These are phyloP conservation scores for Hedychridium roseum DNA, from an alignment of 2,888 invertebrate species.

Conservation along the genomic window DNA sequence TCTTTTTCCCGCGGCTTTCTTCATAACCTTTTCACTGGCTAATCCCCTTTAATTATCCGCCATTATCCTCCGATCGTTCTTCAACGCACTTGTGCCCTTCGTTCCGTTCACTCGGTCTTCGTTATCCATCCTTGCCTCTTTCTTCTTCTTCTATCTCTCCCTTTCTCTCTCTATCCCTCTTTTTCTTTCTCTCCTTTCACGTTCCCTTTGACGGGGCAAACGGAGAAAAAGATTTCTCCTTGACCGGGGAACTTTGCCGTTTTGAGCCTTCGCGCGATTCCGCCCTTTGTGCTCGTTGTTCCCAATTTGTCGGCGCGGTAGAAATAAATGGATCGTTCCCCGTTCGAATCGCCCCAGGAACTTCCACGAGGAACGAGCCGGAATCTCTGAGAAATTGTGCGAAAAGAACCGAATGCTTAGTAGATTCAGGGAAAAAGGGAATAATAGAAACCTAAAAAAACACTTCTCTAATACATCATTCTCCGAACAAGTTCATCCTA, in stretches of 20 bases:
- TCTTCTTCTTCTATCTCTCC: slow-evolving; percentile 1
- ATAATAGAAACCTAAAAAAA: too few species aligned
- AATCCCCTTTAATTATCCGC: slow-evolving; percentile 37
- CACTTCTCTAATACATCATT: too few species aligned
- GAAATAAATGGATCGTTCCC: too few species aligned
- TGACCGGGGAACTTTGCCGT: not conserved
- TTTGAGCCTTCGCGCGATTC: not conserved
- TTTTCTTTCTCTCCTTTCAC: slow-evolving; percentile 5
- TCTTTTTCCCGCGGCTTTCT: slow-evolving; percentile 2
- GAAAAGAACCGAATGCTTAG: too few species aligned
- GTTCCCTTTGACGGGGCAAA: too few species aligned
- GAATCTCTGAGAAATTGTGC: too few species aligned
- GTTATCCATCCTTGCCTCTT: slow-evolving; percentile 25
- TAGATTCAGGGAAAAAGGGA: too few species aligned
- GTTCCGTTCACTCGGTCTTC: slow-evolving; percentile 29
- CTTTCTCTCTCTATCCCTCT: slow-evolving; percentile 8
- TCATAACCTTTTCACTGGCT: slow-evolving; percentile 10
- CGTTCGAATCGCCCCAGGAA: too few species aligned
- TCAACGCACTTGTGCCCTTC: slow-evolving; percentile 28
- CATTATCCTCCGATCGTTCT: slow-evolving; percentile 31
- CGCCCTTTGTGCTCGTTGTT: too few species aligned
- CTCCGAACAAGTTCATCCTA: too few species aligned
- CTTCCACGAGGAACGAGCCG: too few species aligned
- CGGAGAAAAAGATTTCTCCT: slow-evolving; percentile 1
- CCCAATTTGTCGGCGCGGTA: too few species aligned